Percentiles rank a stretch among this genome's conserved stretches.
Evolutionary conservation across 2,797 vertebrate genomes (phyloP).

Genomic region (Pantherophis alleghaniensis): DNA sequence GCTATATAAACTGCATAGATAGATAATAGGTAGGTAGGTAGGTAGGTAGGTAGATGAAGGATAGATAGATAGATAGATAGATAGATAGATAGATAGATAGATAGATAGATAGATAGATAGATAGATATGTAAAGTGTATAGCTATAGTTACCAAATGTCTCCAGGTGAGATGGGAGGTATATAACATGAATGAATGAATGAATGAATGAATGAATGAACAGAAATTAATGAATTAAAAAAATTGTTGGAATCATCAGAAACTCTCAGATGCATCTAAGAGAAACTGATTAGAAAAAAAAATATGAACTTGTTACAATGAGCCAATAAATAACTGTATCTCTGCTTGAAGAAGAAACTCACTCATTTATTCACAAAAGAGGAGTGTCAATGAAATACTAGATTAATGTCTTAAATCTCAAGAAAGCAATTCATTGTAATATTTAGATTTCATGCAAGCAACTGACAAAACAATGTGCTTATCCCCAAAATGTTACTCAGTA

Average conservation of each 20-base stretch:
- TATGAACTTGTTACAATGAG: neutral
- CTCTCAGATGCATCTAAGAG: neutral
- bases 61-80: too few species aligned
- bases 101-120: too few species aligned
- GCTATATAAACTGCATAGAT: neutral
- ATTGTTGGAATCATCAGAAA: neutral
- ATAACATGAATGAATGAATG: neutral
- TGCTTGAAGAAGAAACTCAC: neutral
- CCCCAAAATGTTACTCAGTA: neutral
- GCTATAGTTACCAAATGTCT: too few species aligned
- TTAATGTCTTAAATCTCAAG: neutral
- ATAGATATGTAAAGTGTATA: neutral
- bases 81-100: too few species aligned
- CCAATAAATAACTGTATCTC: neutral
- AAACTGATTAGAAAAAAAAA: neutral
- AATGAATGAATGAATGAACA: neutral
- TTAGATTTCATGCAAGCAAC: conserved; percentile 16
- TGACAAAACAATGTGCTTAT: conserved; percentile 24
- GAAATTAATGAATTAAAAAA: neutral
- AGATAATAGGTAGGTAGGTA: too few species aligned
- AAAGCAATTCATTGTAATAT: conserved; percentile 14
- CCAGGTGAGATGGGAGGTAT: too few species aligned
- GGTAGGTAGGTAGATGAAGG: too few species aligned
- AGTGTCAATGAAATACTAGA: conserved; percentile 5
- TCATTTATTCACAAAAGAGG: conserved; percentile 2